Evolutionary conservation across 2,797 vertebrate species (phyloP).

Genomic region (Astyanax mexicanus): DNA sequence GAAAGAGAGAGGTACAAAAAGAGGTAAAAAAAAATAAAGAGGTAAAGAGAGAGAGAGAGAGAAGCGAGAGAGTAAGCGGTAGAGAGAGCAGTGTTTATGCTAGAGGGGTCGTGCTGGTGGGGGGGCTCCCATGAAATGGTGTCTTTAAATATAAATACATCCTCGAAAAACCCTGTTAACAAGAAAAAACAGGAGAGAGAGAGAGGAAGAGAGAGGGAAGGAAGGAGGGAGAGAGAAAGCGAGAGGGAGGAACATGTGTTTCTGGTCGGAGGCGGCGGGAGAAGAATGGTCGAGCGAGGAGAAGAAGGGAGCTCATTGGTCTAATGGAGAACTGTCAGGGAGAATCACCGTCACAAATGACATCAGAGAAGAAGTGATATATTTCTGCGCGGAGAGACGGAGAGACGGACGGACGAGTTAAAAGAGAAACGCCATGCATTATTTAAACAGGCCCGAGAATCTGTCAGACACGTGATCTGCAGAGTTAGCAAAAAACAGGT

Average conservation of each 20-base stretch:
- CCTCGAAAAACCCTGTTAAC: conserved; percentile 69
- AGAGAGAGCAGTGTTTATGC: conserved; percentile 19
- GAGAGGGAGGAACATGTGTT: conserved; percentile 73
- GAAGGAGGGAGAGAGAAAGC: conserved; percentile 61
- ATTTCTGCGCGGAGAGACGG: conserved; percentile 76
- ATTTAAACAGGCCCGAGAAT: conserved; percentile 84
- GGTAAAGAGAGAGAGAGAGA: neutral
- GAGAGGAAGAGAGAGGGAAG: conserved; percentile 59
- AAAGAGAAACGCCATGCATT: conserved; percentile 87
- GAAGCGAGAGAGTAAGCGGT: too few species aligned
- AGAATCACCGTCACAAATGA: conserved; percentile 83
- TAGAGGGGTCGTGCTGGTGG: conserved; percentile 19
- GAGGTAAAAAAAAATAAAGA: neutral
- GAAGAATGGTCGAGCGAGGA: conserved; percentile 76
- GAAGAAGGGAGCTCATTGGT: conserved; percentile 79
- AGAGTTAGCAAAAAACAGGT: conserved; percentile 84
- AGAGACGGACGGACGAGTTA: conserved; percentile 83
- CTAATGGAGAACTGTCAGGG: conserved; percentile 88
- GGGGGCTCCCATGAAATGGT: conserved; percentile 40
- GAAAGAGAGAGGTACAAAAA: too few species aligned
- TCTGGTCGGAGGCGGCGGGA: conserved; percentile 79
- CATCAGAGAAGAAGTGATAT: conserved; percentile 83
- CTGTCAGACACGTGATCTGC: conserved; percentile 85
- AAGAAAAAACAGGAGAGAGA: conserved; percentile 60
- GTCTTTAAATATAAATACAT: conserved; percentile 63